These are phyloP conservation scores for Myotis planiceps DNA, from an alignment of 2,797 vertebrate genomes.

Conservation along the genomic window DNA sequence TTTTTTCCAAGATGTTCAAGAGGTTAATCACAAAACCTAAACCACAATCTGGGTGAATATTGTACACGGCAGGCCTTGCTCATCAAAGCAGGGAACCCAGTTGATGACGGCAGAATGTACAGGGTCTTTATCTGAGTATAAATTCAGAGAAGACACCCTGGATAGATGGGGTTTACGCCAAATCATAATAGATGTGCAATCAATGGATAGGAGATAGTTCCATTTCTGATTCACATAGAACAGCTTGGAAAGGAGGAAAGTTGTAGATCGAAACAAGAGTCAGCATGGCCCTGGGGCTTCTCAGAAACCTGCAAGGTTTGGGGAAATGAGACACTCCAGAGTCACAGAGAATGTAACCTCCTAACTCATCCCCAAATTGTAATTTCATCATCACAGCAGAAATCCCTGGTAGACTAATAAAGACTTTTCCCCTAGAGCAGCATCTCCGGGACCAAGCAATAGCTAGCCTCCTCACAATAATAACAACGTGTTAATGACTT, in stretches of 20 bases:
- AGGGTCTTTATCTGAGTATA: not conserved
- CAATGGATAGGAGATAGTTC: not conserved
- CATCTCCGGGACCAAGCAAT: not conserved
- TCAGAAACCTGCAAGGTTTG: not conserved
- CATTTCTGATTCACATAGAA: not conserved
- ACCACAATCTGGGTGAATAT: not conserved
- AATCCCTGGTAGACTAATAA: conserved; percentile 42
- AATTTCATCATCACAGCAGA: conserved; percentile 45
- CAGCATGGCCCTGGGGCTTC: not conserved
- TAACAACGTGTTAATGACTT: conserved; percentile 66
- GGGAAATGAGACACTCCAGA: conserved; percentile 9
- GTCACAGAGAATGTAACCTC: conserved; percentile 37
- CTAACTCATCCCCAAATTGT: conserved; percentile 53
- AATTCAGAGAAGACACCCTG: not conserved
- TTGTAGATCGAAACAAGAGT: not conserved
- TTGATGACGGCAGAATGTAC: not conserved
- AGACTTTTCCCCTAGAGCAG: not conserved
- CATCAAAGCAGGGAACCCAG: not conserved
- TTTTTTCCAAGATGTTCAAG: not conserved
- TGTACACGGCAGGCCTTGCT: not conserved
- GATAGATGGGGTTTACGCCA: not conserved
- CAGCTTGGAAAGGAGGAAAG: not conserved
- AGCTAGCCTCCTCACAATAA: conserved; percentile 29
- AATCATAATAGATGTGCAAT: not conserved
- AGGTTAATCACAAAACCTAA: not conserved